phyloP scores from a whole-genome alignment of 2,113 vertebrate species.

The Petromus typicus region DNA sequence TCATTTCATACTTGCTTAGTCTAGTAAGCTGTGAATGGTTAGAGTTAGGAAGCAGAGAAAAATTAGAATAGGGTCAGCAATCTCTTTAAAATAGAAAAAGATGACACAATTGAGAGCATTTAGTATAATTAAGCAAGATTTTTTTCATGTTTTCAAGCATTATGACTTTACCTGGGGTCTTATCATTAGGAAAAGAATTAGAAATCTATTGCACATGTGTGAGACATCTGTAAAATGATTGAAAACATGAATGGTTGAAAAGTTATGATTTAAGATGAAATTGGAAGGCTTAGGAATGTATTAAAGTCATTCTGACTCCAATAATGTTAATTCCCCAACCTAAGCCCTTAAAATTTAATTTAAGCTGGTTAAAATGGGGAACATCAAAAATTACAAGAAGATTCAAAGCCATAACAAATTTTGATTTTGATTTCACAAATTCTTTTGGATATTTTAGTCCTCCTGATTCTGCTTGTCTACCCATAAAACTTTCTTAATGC shows the following conservation, averaged over 20 bases:
- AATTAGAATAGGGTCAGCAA: constrained; percentile 33
- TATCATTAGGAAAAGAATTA: not conserved
- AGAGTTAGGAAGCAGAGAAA: constrained; percentile 36
- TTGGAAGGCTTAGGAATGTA: not conserved
- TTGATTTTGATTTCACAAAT: constrained; percentile 8
- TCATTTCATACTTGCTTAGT: constrained; percentile 78
- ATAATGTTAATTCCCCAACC: constrained; percentile 23
- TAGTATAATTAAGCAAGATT: not conserved
- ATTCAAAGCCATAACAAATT: not conserved
- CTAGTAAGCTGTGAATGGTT: constrained; percentile 37
- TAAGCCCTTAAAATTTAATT: constrained; percentile 53
- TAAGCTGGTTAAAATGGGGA: constrained; percentile 2
- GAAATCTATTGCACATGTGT: not conserved
- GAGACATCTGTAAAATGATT: constrained; percentile 12
- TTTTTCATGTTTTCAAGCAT: constrained; percentile 14
- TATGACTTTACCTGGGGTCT: not conserved
- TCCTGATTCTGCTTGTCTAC: constrained; percentile 43
- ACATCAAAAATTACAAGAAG: not conserved
- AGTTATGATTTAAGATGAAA: constrained; percentile 33
- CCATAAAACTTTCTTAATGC: constrained; percentile 13
- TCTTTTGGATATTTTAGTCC: not conserved
- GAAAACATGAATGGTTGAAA: constrained; percentile 26
- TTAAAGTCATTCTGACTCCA: constrained; percentile 43
- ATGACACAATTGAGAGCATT: not conserved
- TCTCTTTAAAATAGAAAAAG: not conserved